phyloP scores from a whole-genome alignment of 2,888 invertebrate genomes.

The Apoda limacodes region DNA sequence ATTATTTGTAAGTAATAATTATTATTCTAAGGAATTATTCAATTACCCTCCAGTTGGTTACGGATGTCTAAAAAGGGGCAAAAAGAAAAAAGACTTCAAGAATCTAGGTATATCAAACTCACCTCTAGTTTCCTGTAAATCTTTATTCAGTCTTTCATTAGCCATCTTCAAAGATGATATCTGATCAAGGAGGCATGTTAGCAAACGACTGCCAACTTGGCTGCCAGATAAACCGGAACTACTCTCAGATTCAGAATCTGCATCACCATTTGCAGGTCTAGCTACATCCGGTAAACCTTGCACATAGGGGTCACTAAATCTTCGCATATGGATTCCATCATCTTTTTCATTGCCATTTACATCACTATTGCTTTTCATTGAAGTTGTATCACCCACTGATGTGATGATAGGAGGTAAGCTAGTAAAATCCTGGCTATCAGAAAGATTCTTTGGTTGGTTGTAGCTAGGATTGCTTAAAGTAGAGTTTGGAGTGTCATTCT shows the following conservation, averaged over 20 bases:
- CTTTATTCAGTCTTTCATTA: slow-evolving; percentile 80
- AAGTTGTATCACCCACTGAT: slow-evolving; percentile 57
- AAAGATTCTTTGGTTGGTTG: slow-evolving; percentile 49
- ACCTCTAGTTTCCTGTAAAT: slow-evolving; percentile 80
- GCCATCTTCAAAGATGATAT: slow-evolving; percentile 77
- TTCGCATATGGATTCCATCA: slow-evolving; percentile 63
- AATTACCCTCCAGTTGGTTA: too few relatives aligned
- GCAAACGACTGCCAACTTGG: slow-evolving; percentile 67
- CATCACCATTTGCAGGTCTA: slow-evolving; percentile 55
- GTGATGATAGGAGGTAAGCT: slow-evolving; percentile 80
- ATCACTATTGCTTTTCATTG: slow-evolving; percentile 58
- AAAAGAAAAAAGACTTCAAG: too few relatives aligned
- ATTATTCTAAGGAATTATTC: too few relatives aligned
- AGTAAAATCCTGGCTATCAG: slow-evolving; percentile 67
- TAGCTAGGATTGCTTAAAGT: slow-evolving; percentile 31
- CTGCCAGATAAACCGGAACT: slow-evolving; percentile 65
- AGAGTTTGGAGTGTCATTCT: slow-evolving; percentile 29
- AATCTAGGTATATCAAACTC: not conserved
- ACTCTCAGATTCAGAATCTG: slow-evolving; percentile 64
- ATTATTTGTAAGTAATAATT: too few relatives aligned
- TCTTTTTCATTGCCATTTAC: slow-evolving; percentile 62
- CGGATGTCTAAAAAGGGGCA: too few relatives aligned
- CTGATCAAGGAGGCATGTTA: slow-evolving; percentile 78
- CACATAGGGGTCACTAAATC: slow-evolving; percentile 78
- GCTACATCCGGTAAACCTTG: slow-evolving; percentile 55